A percentile compares a stretch with the other conserved stretches of the same genome.
phyloP scores from a whole-genome alignment of 2,888 invertebrate species.

The Mesorhabditis sp. region DNA sequence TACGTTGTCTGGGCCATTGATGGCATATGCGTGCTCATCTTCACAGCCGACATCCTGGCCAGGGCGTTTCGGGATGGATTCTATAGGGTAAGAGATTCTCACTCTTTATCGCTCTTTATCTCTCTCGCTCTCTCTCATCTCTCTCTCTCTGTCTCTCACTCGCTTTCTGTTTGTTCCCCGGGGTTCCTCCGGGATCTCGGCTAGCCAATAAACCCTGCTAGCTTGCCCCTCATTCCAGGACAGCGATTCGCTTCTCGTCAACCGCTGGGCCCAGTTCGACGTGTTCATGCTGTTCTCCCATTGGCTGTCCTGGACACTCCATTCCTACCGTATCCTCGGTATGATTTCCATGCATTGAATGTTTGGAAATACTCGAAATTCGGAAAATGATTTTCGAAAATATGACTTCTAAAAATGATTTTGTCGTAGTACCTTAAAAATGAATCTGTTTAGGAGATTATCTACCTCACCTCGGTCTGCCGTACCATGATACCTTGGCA shows the following conservation, averaged over 20 bases:
- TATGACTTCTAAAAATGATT: no score
- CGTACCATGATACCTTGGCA: conserved; percentile 78
- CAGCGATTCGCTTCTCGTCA: conserved; percentile 26
- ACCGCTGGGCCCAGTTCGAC: conserved; percentile 99
- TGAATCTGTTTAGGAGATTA: conserved; percentile 17
- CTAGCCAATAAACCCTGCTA: neutral
- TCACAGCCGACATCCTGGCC: conserved; percentile 95
- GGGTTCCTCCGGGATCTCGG: conserved; percentile 9
- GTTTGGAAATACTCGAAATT: no score
- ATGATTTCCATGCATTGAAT: no score
- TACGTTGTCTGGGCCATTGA: conserved; percentile 78
- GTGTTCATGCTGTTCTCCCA: conserved; percentile 93
- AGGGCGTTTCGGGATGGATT: conserved; percentile 96
- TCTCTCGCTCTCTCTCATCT: neutral
- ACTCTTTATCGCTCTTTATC: conserved; percentile 6
- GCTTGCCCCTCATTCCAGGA: conserved; percentile 17
- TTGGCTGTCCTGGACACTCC: conserved; percentile 90
- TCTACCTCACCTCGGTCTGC: conserved; percentile 37
- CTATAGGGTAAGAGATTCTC: conserved; percentile 68
- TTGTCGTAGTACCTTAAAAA: no score
- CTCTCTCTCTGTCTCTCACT: neutral
- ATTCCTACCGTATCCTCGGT: conserved; percentile 62
- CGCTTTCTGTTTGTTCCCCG: neutral
- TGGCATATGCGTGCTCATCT: conserved; percentile 81
- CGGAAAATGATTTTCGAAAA: no score